Conservation (phyloP, 2,113 vertebrate species). For the Pagrus major region DNA sequence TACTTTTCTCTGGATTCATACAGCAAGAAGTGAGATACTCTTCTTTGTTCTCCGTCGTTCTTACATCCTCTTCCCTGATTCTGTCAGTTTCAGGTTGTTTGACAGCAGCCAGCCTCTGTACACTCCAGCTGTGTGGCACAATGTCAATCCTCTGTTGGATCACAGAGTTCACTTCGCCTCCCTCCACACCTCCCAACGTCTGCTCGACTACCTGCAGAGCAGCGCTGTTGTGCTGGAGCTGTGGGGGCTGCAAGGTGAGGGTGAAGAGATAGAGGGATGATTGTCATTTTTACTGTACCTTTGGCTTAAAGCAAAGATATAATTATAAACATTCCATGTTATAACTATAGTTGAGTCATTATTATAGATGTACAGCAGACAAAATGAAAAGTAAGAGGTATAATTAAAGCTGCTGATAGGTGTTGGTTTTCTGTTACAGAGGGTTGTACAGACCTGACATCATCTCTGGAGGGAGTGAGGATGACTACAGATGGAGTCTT, state of each 20-base stretch:
- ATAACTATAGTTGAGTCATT: neutral
- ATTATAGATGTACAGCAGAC: neutral
- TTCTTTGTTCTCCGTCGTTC: neutral
- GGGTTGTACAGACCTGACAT: slow-evolving; percentile 83
- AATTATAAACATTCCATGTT: neutral
- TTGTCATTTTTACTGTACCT: neutral
- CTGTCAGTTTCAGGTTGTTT: slow-evolving; percentile 87
- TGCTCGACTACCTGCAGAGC: slow-evolving; percentile 89
- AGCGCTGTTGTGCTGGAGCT: slow-evolving; percentile 91
- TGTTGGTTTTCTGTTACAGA: slow-evolving; percentile 74
- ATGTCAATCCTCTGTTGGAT: slow-evolving; percentile 86
- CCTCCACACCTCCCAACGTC: slow-evolving; percentile 82
- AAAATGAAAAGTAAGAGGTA: neutral
- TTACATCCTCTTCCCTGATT: neutral
- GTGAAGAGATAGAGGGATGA: neutral
- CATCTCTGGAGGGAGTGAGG: slow-evolving; percentile 67
- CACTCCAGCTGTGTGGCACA: slow-evolving; percentile 88
- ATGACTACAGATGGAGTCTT: slow-evolving; percentile 84
- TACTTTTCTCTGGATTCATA: neutral
- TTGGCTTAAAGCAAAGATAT: neutral
- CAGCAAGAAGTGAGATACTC: neutral
- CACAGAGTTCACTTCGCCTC: slow-evolving; percentile 86
- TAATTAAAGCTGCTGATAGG: neutral
- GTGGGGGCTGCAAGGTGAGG: slow-evolving; percentile 92
- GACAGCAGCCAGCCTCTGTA: slow-evolving; percentile 84